Percentiles rank a stretch among this genome's conserved stretches.
phyloP scores from a whole-genome alignment of 2,113 vertebrate species.

The Syngnathus floridae region DNA sequence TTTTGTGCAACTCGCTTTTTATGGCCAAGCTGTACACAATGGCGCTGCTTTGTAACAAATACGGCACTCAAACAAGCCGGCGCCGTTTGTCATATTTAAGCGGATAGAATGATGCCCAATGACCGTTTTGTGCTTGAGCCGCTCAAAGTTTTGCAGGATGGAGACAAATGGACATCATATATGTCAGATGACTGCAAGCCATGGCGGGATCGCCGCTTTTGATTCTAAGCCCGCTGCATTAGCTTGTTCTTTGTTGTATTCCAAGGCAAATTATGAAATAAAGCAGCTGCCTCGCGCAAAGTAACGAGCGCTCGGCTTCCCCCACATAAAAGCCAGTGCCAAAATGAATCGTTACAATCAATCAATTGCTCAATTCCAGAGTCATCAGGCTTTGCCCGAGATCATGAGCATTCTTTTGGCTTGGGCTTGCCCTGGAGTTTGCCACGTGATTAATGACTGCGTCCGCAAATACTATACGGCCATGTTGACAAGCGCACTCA shows the following conservation, averaged over 20 bases:
- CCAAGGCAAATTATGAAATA: slow-evolving; percentile 58
- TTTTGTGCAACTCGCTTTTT: slow-evolving; percentile 61
- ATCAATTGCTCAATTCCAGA: slow-evolving; percentile 65
- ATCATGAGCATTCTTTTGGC: slow-evolving; percentile 60
- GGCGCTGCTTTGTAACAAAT: slow-evolving; percentile 55
- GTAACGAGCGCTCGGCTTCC: slow-evolving; percentile 50
- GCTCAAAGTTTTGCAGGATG: slow-evolving; percentile 45
- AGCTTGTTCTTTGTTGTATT: slow-evolving; percentile 34
- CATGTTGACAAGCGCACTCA: slow-evolving; percentile 28
- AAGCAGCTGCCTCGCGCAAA: slow-evolving; percentile 54
- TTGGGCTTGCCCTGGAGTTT: slow-evolving; percentile 62
- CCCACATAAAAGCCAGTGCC: slow-evolving; percentile 46
- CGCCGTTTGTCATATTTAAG: slow-evolving; percentile 66
- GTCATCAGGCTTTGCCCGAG: slow-evolving; percentile 61
- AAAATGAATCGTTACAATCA: slow-evolving; percentile 67
- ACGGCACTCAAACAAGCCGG: slow-evolving; percentile 50
- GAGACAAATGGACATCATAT: slow-evolving; percentile 56
- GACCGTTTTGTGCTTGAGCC: slow-evolving; percentile 51
- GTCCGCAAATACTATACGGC: slow-evolving; percentile 58
- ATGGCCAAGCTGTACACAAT: slow-evolving; percentile 59
- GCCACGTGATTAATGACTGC: slow-evolving; percentile 67
- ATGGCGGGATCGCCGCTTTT: slow-evolving; percentile 34
- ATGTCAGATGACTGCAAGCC: slow-evolving; percentile 54
- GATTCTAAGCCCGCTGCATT: slow-evolving; percentile 40
- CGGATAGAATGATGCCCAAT: slow-evolving; percentile 60